These are phyloP conservation scores for Polyommatus icarus DNA, from an alignment of 2,888 invertebrate genomes.

Conservation along the genomic window DNA sequence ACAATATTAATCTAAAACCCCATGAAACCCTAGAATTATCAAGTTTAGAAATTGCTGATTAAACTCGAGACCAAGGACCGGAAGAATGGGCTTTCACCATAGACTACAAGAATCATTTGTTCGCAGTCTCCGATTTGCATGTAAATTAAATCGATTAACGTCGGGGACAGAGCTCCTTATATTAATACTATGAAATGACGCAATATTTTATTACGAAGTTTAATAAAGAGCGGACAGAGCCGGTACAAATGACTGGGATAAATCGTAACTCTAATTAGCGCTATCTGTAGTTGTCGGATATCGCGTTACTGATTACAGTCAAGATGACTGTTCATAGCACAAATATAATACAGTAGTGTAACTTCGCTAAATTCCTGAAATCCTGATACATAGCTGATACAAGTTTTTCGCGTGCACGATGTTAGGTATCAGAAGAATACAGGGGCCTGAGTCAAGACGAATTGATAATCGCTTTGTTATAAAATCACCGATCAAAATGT, in stretches of 20 bases:
- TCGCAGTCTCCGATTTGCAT: constrained; percentile 13
- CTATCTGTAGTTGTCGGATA: constrained; percentile 35
- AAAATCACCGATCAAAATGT: too few relatives aligned
- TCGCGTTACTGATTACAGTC: constrained; percentile 45
- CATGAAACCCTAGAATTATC: not conserved
- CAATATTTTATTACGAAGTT: constrained; percentile 17
- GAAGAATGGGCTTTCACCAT: constrained; percentile 8
- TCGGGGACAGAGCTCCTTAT: constrained; percentile 18
- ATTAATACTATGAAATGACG: constrained; percentile 24
- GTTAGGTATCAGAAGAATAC: too few relatives aligned
- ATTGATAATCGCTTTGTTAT: too few relatives aligned
- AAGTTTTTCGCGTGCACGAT: not conserved
- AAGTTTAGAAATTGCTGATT: not conserved
- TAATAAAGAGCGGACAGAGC: constrained; percentile 28
- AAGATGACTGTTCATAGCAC: constrained; percentile 9
- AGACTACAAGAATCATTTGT: constrained; percentile 15
- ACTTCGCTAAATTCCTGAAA: not conserved
- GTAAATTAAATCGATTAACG: constrained; percentile 19
- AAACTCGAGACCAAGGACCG: not conserved
- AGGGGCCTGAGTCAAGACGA: too few relatives aligned
- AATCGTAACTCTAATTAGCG: constrained; percentile 45
- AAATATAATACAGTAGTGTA: not conserved
- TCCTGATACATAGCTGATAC: not conserved
- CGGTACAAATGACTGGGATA: constrained; percentile 33
- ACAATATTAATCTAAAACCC: not conserved